Base-by-base conservation (phyloP, 2,113 vertebrate species). In the Semicossyphus pulcher region DNA sequence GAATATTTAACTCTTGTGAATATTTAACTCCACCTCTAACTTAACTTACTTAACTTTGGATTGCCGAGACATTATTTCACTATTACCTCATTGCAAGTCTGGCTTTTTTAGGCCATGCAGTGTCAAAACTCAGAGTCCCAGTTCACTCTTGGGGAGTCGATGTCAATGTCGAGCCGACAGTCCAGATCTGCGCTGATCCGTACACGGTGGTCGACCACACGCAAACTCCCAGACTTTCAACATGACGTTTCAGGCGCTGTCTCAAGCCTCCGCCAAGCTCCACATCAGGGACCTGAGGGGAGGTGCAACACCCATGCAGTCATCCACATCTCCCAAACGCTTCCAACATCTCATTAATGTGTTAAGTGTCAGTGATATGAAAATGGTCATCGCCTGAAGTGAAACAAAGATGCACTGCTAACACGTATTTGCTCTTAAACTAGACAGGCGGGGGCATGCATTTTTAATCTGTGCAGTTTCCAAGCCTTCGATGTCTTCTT, bases 401-500 rank as follows among this genome's bases (percentile, higher is more conserved):
- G 31, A 85, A 86, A 85, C 81, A 32, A 82, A 83, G 61, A 72
- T 77, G 72, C 25, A 5, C 67, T 39, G 62, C 72, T 86, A 73
- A 83, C 59, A 65, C 67, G 70, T 26, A 72, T 86, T 66, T 76
- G 62, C 76, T 88, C 59, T 80, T 62, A 68, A 52, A 45, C 1
- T 15, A 80, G 78, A 76, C 93, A 88, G 70, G 92, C 84, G 74
- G 48, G 32, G 81, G 65, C 84, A 76, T 81, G 87, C 78, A 39
- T 76, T 78, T 78, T 78, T 82, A 58, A 80, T 89, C 48, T 69
- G 4, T 5, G 9, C 37, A 41, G 73, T 70, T 73, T 75, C 57
- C 63, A 72, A 80, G 58, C 66, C 62, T 65, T 32, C 52, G 11
- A 63, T 53, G 72, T 84, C 71, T 80, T 64, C 72, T 78, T 74